Evolutionary conservation across 2,888 invertebrate genomes (phyloP).

Genomic region (Ctenicera cuprea): DNA sequence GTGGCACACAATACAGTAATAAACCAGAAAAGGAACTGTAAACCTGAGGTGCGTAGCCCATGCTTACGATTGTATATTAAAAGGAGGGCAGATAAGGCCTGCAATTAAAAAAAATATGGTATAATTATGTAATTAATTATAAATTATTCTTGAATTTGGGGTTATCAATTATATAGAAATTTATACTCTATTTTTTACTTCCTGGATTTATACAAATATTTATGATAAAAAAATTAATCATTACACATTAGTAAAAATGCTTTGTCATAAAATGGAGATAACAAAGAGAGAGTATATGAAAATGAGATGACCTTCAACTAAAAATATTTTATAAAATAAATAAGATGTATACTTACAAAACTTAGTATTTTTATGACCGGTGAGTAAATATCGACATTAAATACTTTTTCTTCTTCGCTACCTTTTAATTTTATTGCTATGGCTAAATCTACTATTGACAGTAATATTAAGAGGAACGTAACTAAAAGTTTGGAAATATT

Average conservation of each 20-base stretch:
- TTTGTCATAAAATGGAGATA: background rate
- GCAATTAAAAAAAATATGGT: slow-evolving; percentile 53
- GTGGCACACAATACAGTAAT: slow-evolving; percentile 83
- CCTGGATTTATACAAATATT: too few species aligned
- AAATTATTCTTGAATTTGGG: background rate
- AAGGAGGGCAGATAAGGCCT: slow-evolving; percentile 83
- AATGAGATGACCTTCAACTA: background rate
- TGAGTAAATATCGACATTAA: slow-evolving; percentile 84
- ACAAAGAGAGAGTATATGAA: background rate
- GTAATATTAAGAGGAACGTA: slow-evolving; percentile 79
- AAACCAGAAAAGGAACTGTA: slow-evolving; percentile 94
- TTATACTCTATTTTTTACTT: too few species aligned
- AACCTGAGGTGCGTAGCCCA: slow-evolving; percentile 93
- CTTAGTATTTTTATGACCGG: slow-evolving; percentile 86
- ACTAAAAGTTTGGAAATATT: slow-evolving; percentile 83
- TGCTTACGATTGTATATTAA: slow-evolving; percentile 87
- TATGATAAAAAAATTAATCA: background rate
- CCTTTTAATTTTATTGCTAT: slow-evolving; percentile 51
- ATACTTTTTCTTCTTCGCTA: slow-evolving; percentile 71
- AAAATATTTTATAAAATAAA: slow-evolving; percentile 52
- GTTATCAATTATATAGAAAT: too few species aligned
- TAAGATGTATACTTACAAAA: slow-evolving; percentile 81
- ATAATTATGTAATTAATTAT: too few species aligned
- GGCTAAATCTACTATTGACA: slow-evolving; percentile 82
- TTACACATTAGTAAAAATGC: background rate